Evolutionary conservation across 2,797 vertebrate species (phyloP), one percentile per base, ranked within the genome.

Genomic region (Todus mexicanus): DNA sequence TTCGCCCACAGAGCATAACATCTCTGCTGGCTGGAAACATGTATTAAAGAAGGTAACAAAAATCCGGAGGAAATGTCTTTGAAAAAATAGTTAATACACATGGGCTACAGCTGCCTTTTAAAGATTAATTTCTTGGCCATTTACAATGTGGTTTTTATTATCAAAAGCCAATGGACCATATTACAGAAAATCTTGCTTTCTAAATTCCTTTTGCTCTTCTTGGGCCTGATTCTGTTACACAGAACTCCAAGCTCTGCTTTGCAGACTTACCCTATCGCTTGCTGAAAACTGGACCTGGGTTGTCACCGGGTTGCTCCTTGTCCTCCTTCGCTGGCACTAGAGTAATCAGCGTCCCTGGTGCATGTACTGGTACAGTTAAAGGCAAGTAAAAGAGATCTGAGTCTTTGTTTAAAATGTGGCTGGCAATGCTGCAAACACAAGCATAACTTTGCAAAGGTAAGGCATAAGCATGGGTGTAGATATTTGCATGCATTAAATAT

Each of bases 91-190:
- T 95, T 96, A 93, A 95, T 96, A 88, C 95, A 95, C 93, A 93
- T 95, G 96, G 92, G 71, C 76, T 96, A 94, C 94, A 95, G 95
- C 94, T 96, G 94, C 87, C 87, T 96, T 93, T 93, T 88, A 94
- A 91, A 96, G 93, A 96, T 95, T 95, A 95, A 94, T 96, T 96
- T 95, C 91, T 95, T 93, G 93, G 64, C 94, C 74, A 88, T 91
- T 93, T 93, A 65, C 92, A 95, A 92, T 93, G 93, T 95, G 93
- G 21, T 76, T 96, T 96, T 96, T 94, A 95, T 96, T 96, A 96
- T 91, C 83, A 88, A 94, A 94, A 95, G 82, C 73, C 91, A 94
- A 70, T 92, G 94, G 91, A 93, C 89, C 93, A 79, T 92, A 92
- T 61, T 93, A 93, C 92, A 92, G 82, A 94, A 94, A 96, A 94